Conservation (phyloP, 2,888 invertebrate species). For the Chelonus formosanus region DNA sequence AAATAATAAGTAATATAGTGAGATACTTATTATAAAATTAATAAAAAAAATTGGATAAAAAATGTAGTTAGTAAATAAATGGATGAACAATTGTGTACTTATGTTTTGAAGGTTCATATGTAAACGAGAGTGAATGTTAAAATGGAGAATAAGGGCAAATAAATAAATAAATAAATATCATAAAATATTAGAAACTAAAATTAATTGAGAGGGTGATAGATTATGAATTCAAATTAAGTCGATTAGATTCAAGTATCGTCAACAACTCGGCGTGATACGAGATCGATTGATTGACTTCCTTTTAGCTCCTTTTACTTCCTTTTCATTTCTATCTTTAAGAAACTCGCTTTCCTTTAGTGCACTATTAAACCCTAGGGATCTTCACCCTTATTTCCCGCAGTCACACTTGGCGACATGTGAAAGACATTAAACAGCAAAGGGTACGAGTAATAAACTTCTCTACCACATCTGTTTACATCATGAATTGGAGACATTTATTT, state of each 20-base stretch:
- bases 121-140: neutral
- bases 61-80: neutral
- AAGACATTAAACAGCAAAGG: no score
- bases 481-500: no score
- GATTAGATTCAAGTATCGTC: slow-evolving; percentile 29
- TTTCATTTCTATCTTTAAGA: neutral
- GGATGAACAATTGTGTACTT: neutral
- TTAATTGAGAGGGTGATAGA: neutral
- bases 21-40: no score
- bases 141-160: neutral
- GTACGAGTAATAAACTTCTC: no score
- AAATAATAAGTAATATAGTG: no score
- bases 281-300: slow-evolving; percentile 34
- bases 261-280: slow-evolving; percentile 2
- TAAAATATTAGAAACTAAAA: neutral
- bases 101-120: no score
- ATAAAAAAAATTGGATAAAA: no score
- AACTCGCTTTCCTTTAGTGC: no score
- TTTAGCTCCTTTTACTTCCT: neutral
- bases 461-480: no score
- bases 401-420: no score
- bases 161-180: neutral
- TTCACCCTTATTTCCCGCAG: neutral
- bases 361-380: no score
- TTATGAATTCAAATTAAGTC: no score